Evolutionary conservation across 2,113 vertebrate species (phyloP), one percentile per base, ranked within the genome.

Genomic region (Ptyas mucosa): DNA sequence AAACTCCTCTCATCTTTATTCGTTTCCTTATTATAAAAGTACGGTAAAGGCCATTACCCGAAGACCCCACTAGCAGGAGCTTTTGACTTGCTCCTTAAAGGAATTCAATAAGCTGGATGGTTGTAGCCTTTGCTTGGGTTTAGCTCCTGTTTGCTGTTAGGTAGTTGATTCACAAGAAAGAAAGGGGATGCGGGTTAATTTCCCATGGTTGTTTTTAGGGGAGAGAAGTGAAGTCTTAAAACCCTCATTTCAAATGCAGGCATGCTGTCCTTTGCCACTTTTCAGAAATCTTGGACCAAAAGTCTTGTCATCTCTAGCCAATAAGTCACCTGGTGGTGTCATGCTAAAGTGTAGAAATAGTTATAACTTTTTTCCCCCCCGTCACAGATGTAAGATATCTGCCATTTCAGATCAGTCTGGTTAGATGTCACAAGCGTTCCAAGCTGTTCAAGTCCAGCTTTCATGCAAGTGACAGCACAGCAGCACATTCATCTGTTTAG

Each of bases 401-500:
- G 95, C 96, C 96, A 96, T 97, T 97, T 96, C 95, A 88, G 93
- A 92, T 89, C 91, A 93, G 91, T 29, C 81, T 94, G 94, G 95
- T 95, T 89, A 94, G 96, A 95, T 94, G 58, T 93, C 92, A 93
- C 92, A 92, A 14, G 96, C 96, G 95, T 97, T 96, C 24, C 95
- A 94, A 95, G 96, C 96, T 96, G 96, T 43, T 81, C 8, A 43
- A 81, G 75, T 81, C 34, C 69, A 21, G 34, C 95, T 95, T 89
- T 75, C 93, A 89, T 94, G 95, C 94, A 3, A 87, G 90, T 96
- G 96, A 96, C 96, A 97, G 96, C 93, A 96, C 96, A 97, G 96
- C 93, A 57, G 1, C 86, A 7, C 43, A 2, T 91, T 90, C 7
- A 91, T 86, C 95, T 95, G 75, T 91, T n/a, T 90, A 91, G 0